Base-by-base conservation (phyloP, 1,140 invertebrate species). In the Aethina tumida region DNA sequence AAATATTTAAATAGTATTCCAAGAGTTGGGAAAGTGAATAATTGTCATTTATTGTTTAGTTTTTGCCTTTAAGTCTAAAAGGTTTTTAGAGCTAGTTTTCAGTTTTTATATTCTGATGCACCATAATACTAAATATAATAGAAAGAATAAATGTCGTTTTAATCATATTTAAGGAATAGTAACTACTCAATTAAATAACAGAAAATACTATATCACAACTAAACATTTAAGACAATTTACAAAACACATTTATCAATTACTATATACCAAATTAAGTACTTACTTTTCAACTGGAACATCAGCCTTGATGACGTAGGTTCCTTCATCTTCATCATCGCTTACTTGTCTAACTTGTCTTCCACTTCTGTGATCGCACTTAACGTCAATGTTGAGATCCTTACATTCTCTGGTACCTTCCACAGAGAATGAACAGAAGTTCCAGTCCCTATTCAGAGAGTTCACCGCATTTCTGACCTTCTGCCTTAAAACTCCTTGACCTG, bases 381-480 rank as follows among this genome's bases (percentile, higher is more conserved):
- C 84, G 49, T 88, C 82, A 46, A 93, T 90, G 33, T 84, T 75
- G 21, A 93, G 65, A 55, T 91, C 85, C 60, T 86, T 88, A 58
- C 89, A 93, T 56, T 89, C 84, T 14, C 81, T 68, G 12, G 68
- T 70, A 74, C 80, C 81, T 67, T 88, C 81, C n/a, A 80, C 72
- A 47, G 81, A 81, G 51, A 87, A 88, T 0, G 87, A 87, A 58
- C 88, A 93, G 76, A 93, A 87, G 65, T 88, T 90, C 90, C 89
- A 93, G 46, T 91, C 84, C 49, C 86, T 73, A 53, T 95, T 94
- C 10, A 94, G 68, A 21, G 86, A 79, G 47, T 91, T 87, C 14
- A 95, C 81, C 10, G 88, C 87, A 49, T 81, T 79, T 45, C 82
- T 74, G 2, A 94, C 87, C 58, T 84, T 85, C 50, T 92, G 84